Percentiles rank a stretch among this genome's conserved stretches.
phyloP scores from a whole-genome alignment of 2,797 vertebrate genomes.

The Todus mexicanus region DNA sequence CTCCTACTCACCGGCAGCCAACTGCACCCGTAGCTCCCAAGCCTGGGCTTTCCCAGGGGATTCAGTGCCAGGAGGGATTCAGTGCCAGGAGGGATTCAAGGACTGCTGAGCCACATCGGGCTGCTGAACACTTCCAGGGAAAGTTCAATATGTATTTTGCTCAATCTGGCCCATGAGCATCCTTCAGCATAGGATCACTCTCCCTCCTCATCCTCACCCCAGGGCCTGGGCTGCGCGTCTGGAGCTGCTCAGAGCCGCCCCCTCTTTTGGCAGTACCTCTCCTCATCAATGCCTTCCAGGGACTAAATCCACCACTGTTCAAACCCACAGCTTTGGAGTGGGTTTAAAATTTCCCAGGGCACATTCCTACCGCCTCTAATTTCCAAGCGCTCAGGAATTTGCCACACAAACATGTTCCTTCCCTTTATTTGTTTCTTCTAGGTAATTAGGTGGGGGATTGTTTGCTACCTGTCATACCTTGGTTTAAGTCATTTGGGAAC shows the following conservation, averaged over 20 bases:
- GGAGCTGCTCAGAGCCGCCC: not conserved
- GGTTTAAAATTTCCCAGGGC: constrained; percentile 53
- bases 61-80: not conserved
- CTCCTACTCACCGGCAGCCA: not conserved
- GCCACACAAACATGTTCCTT: constrained; percentile 26
- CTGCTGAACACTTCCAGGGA: not conserved
- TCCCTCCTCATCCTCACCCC: not conserved
- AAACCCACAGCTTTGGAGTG: constrained; percentile 41
- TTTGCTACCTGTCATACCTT: constrained; percentile 54
- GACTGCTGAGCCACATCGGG: not conserved
- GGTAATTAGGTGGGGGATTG: constrained; percentile 7
- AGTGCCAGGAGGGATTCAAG: not conserved
- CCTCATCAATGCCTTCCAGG: not conserved
- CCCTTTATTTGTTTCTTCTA: constrained; percentile 29
- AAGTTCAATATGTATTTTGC: not conserved
- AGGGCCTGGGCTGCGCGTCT: accelerated
- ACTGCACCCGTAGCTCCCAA: accelerated
- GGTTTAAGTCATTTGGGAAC: constrained; percentile 37
- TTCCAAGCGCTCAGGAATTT: constrained; percentile 53
- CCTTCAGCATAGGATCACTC: not conserved
- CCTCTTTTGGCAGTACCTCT: not conserved
- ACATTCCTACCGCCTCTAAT: not conserved
- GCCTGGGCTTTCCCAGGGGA: not conserved
- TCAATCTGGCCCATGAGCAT: not conserved
- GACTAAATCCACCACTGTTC: not conserved